Conservation (phyloP, 2,888 invertebrate species). For the Nomada ruficornis region DNA sequence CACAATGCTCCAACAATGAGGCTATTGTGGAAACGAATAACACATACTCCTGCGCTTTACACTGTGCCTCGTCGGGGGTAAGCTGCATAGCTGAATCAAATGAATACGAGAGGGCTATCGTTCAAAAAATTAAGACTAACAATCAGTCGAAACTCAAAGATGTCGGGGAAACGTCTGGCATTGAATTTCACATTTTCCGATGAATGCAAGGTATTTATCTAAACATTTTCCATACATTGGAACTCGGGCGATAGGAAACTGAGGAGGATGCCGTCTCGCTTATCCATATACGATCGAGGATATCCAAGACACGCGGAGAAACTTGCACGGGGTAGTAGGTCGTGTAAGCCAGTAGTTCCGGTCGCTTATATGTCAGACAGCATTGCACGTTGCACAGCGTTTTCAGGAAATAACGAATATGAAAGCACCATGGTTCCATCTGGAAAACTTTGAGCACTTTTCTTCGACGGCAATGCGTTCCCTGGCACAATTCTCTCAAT, state of each 20-base stretch:
- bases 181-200: not conserved
- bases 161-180: not conserved
- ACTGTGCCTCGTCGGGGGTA: constrained; percentile 72
- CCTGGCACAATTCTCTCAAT: constrained; percentile 29
- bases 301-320: constrained; percentile 52
- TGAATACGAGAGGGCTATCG: constrained; percentile 76
- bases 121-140: constrained; percentile 51
- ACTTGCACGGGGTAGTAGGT: constrained; percentile 42
- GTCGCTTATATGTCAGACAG: constrained; percentile 65
- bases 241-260: constrained; percentile 17
- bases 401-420: constrained; percentile 53
- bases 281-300: constrained; percentile 6
- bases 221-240: constrained; percentile 4
- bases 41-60: constrained; percentile 79
- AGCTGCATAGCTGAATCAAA: constrained; percentile 78
- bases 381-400: constrained; percentile 33
- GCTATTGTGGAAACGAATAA: constrained; percentile 82
- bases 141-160: not conserved
- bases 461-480: constrained; percentile 27
- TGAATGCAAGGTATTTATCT: constrained; percentile 17
- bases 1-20: constrained; percentile 81
- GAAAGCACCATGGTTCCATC: constrained; percentile 40
- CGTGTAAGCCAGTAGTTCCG: constrained; percentile 63
- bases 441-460: constrained; percentile 34
- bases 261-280: not conserved